Evolutionary conservation across 2,888 invertebrate genomes (phyloP), one percentile per base, ranked within the genome.

Genomic region (Ceriagrion tenellum): DNA sequence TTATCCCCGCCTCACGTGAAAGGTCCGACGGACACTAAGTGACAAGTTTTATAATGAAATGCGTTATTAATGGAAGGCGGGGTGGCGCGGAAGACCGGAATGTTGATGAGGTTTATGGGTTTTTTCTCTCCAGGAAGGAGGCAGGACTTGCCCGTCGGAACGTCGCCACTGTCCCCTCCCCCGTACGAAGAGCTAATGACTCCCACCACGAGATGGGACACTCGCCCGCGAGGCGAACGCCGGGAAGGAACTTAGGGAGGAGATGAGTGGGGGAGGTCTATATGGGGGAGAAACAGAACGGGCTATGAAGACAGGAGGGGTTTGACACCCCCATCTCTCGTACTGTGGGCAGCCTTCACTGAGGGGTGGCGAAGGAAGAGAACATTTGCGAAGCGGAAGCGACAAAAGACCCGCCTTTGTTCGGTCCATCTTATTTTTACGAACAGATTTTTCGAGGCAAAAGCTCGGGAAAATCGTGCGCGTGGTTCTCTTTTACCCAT

Each of bases 21-120:
- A 81, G 81, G 35, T 47, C 59, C 35, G 63, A n/a, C 30, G 40
- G 91, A 91, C 93, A 63, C 93, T 93, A 69, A 69, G 93, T 93
- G 93, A 93, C 93, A 93, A 47, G 40, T 47, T 93, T 69, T 47
- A 20, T 93, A 93, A 93, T 93, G 93, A 93, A 93, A 93, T 40
- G 47, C 69, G 93, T 93, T 93, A 93, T 93, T 93, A 93, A 93
- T 93, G 93, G 93, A 91, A 40, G 63, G 18, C 63, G 12, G 63
- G 16, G 55, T 20, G 89, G 26, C 89, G 63, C 12, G 63, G 91
- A 56, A 91, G 26, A 91, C 35, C 35, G 63, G 47, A 59, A 63
- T 69, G 69, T 69, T 93, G 93, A 93, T 69, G 93, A 93, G 69
- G 40, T 81, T 69, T 35, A 81, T 81, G 30, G 30, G n/a, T 81